Conservation (phyloP, 2,888 invertebrate genomes). For the Cheilosia vernalis region DNA sequence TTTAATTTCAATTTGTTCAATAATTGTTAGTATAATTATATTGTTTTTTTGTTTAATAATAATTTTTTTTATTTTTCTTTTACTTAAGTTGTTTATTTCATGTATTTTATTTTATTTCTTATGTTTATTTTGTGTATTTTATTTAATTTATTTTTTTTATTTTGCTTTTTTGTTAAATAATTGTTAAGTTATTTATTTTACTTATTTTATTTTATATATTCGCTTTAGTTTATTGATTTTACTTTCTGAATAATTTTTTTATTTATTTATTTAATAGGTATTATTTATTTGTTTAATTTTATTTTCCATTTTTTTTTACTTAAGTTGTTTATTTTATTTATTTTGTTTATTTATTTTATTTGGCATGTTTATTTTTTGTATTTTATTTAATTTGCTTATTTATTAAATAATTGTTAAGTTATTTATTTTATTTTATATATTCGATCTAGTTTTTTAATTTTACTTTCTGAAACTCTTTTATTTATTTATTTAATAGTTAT, state of each 20-base stretch:
- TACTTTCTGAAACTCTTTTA: not conserved
- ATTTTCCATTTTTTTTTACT: too few relatives aligned
- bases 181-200: not conserved
- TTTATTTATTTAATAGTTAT: not conserved
- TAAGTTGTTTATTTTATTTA: not conserved
- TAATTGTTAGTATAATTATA: too few relatives aligned
- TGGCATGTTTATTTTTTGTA: not conserved
- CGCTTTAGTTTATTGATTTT: not conserved
- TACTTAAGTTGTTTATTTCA: not conserved
- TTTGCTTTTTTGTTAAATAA: not conserved
- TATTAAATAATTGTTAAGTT: too few relatives aligned
- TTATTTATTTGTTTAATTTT: too few relatives aligned
- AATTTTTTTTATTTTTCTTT: not conserved
- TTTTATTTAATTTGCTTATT: too few relatives aligned
- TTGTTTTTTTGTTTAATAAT: too few relatives aligned
- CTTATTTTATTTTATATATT: not conserved
- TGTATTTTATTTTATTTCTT: not conserved
- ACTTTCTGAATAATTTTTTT: not conserved
- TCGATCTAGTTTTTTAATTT: not conserved
- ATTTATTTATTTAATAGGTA: too few relatives aligned
- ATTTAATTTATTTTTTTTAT: not conserved
- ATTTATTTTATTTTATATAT: not conserved
- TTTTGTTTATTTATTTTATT: not conserved
- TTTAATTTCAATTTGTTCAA: too few relatives aligned
- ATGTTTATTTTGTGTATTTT: conserved; percentile 1